A percentile compares a stretch with the other conserved stretches of the same genome.
These are phyloP conservation scores for Diadema setosum DNA, from an alignment of 35 echinoderm and acorn worm genomes.

Conservation along the genomic window DNA sequence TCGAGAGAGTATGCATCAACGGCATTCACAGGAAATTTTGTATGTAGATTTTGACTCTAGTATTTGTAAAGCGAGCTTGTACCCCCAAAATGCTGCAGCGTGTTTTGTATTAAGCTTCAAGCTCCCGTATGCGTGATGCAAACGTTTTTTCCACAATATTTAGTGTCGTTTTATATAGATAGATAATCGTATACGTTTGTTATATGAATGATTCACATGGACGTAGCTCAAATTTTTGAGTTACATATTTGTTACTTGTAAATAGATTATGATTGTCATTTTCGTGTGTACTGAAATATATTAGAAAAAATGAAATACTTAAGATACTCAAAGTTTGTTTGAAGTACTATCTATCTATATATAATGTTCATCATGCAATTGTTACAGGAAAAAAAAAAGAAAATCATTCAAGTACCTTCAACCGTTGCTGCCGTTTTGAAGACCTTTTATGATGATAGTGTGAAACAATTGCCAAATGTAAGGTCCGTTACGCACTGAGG, in stretches of 20 bases:
- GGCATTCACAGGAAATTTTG: not conserved
- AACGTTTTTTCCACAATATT: not conserved
- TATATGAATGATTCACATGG: slow-evolving; percentile 21
- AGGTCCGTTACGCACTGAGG: too few relatives aligned
- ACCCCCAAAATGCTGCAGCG: slow-evolving; percentile 5
- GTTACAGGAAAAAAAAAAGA: too few relatives aligned
- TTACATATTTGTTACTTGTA: slow-evolving; percentile 20
- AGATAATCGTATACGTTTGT: slow-evolving; percentile 30
- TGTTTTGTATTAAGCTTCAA: slow-evolving; percentile 29
- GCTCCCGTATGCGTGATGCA: slow-evolving; percentile 15
- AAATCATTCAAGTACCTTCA: not conserved
- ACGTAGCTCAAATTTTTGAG: not conserved
- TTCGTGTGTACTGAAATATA: slow-evolving; percentile 33
- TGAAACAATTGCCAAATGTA: too few relatives aligned
- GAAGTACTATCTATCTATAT: slow-evolving; percentile 29
- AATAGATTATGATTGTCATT: slow-evolving; percentile 10
- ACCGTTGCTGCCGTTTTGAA: not conserved
- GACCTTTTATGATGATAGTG: too few relatives aligned
- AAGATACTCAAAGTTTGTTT: slow-evolving; percentile 31
- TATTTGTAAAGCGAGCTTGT: not conserved
- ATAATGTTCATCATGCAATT: slow-evolving; percentile 30
- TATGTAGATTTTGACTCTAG: not conserved
- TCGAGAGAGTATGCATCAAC: too few relatives aligned
- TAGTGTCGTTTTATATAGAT: slow-evolving; percentile 32
- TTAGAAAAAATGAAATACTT: slow-evolving; percentile 30